These are phyloP conservation scores for Drosophila serrata DNA, from an alignment of 1,140 invertebrate species.

Conservation along the genomic window DNA sequence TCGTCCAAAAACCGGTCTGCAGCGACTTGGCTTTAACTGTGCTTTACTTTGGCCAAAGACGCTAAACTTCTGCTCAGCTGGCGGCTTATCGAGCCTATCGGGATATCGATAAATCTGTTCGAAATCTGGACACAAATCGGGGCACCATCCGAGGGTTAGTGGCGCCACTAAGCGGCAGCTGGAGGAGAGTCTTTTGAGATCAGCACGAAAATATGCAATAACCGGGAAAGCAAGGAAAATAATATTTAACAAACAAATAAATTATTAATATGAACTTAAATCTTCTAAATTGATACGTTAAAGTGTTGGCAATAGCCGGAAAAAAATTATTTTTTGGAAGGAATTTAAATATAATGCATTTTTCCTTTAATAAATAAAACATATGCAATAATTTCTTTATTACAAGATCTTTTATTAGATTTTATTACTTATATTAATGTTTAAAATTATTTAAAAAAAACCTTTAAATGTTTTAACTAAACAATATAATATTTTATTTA, in stretches of 20 bases:
- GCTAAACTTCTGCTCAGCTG: slow-evolving; percentile 29
- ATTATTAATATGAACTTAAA: not conserved
- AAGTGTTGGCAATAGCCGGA: not conserved
- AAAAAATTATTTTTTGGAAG: not conserved
- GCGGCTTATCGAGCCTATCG: not conserved
- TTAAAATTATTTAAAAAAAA: too few relatives aligned
- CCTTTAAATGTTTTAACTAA: too few relatives aligned
- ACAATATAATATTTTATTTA: too few relatives aligned
- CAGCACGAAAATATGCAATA: not conserved
- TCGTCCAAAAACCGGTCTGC: slow-evolving; percentile 66
- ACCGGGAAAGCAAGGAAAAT: not conserved
- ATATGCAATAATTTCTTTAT: not conserved
- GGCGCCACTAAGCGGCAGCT: not conserved
- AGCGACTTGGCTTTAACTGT: slow-evolving; percentile 21
- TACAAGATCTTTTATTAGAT: too few relatives aligned
- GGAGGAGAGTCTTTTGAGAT: not conserved
- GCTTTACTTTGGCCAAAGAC: slow-evolving; percentile 20
- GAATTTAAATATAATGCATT: too few relatives aligned
- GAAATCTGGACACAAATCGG: not conserved
- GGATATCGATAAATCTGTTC: slow-evolving; percentile 44
- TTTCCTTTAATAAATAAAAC: too few relatives aligned
- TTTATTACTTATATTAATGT: too few relatives aligned
- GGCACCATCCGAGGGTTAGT: not conserved
- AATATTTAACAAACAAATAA: not conserved
- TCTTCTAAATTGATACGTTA: not conserved